A percentile compares a stretch with the other conserved stretches of the same genome.
phyloP scores from a whole-genome alignment of 1,140 invertebrate genomes.

The Sycophila sp. region DNA sequence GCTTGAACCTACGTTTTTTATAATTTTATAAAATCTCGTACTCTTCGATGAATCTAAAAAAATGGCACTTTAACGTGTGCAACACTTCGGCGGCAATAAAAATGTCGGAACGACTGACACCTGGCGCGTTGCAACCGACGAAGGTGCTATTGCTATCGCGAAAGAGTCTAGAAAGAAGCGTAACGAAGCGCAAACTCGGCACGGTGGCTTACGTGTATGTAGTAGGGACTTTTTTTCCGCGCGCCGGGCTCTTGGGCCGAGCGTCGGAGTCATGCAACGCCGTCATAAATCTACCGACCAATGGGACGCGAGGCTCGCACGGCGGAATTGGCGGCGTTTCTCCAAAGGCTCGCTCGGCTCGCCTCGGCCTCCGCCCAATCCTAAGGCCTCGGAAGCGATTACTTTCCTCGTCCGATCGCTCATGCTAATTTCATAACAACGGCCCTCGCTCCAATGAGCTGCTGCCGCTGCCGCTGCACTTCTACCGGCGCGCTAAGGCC shows the following conservation, averaged over 20 bases:
- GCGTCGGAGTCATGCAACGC: constrained; percentile 47
- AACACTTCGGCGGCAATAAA: too few relatives aligned
- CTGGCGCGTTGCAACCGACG: too few relatives aligned
- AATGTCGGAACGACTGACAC: too few relatives aligned
- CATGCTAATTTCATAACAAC: constrained; percentile 66
- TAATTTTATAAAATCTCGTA: too few relatives aligned
- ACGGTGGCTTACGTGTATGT: too few relatives aligned
- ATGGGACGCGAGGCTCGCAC: constrained; percentile 50
- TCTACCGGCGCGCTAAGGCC: constrained; percentile 5
- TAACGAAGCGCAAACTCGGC: too few relatives aligned
- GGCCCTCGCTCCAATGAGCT: constrained; percentile 61
- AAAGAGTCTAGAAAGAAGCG: too few relatives aligned
- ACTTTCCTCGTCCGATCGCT: constrained; percentile 57
- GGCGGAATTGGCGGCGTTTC: constrained; percentile 41
- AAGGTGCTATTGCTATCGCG: too few relatives aligned
- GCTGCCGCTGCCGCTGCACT: constrained; percentile 7
- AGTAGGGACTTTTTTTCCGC: too few relatives aligned
- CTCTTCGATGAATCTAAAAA: too few relatives aligned
- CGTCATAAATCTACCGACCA: constrained; percentile 59
- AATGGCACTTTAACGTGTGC: too few relatives aligned
- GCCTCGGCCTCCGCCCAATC: constrained; percentile 29
- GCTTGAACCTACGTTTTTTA: too few relatives aligned
- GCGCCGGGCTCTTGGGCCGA: constrained; percentile 14
- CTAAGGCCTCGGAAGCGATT: constrained; percentile 56
- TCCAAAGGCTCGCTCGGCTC: constrained; percentile 48